phyloP scores from a whole-genome alignment of 2,113 vertebrate genomes.

The Lipophrys pholis region DNA sequence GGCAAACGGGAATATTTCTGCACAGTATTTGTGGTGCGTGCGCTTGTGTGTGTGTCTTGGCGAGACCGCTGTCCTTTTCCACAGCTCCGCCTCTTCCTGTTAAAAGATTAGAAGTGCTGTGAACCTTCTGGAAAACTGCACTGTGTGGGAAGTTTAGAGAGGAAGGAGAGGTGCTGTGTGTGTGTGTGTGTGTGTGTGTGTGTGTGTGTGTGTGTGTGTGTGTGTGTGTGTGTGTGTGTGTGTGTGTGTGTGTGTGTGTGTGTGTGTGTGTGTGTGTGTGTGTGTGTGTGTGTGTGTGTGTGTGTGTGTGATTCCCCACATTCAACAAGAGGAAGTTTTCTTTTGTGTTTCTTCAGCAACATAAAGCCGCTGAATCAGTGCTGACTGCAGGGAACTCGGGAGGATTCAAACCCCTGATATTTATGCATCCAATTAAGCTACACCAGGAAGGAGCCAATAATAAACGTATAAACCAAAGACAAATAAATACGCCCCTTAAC shows the following conservation, averaged over 20 bases:
- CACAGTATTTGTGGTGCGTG: slow-evolving; percentile 17
- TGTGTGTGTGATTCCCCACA: slow-evolving; percentile 41
- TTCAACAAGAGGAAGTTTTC: slow-evolving; percentile 33
- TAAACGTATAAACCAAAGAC: too few relatives aligned
- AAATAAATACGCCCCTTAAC: too few relatives aligned
- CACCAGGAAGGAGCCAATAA: too few relatives aligned
- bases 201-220: too few relatives aligned
- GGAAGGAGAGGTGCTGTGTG: slow-evolving; percentile 45
- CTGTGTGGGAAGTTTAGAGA: slow-evolving; percentile 31
- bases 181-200: too few relatives aligned
- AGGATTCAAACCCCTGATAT: background rate
- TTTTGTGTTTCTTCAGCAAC: slow-evolving; percentile 40
- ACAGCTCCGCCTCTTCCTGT: slow-evolving; percentile 70
- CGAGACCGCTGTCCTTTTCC: slow-evolving; percentile 51
- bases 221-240: background rate
- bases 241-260: slow-evolving; percentile 2
- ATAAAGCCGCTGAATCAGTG: slow-evolving; percentile 26
- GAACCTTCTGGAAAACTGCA: slow-evolving; percentile 54
- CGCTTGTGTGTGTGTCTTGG: slow-evolving; percentile 46
- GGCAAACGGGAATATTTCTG: slow-evolving; percentile 17
- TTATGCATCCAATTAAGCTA: background rate
- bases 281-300: too few relatives aligned
- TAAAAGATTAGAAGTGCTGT: slow-evolving; percentile 59
- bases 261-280: too few relatives aligned
- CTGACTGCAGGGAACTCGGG: background rate